Base-by-base conservation (phyloP, 2,113 vertebrate genomes). In the Neopipo cinnamomea region DNA sequence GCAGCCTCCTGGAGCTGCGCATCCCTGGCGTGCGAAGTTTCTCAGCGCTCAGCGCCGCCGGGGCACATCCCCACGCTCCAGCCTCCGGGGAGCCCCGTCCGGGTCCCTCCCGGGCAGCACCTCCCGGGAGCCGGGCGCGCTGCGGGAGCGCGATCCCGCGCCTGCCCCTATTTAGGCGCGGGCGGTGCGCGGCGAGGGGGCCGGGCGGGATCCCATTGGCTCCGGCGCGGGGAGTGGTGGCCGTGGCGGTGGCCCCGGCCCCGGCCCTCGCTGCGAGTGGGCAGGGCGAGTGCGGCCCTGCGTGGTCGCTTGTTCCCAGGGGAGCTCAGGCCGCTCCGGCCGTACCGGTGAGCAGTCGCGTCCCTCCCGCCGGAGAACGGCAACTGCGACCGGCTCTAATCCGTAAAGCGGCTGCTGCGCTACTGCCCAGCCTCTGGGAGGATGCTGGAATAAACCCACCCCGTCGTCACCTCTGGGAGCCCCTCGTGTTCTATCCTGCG, bases 141-240 rank as follows among this genome's bases (percentile, higher is more conserved):
- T 82, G 79, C 67, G 4, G 78, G 72, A 70, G n/a, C 53, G 39
- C 71, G 19, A 55, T 37, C 78, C 66, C 42, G 80, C 87, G 79
- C 89, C 90, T 72, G 87, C 85, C 91, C 52, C 85, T 97, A 95
- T 97, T 97, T 96, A 96, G 76, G 74, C 4, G 77, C 96, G 63
- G 94, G 92, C 94, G 49, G 80, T 61, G 91, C 86, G 82, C 77
- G 68, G 58, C 37, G 53, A 41, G 74, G 28, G 92, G 89, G 80
- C 90, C 72, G 92, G 74, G 76, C 85, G 6, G 65, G 67, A 70
- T 74, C 92, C 92, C 88, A 97, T 95, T 98, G 96, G 96, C 62
- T 83, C 85, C 42, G 61, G 89, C 74, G 33, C 12, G 88, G 96
- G 92, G 91, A 86, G 95, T 91, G 94, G 82, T 95, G 92, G 84